These are phyloP conservation scores for Microctenopoma lineatum DNA, from an alignment of 2,797 vertebrate genomes.

Conservation along the genomic window DNA sequence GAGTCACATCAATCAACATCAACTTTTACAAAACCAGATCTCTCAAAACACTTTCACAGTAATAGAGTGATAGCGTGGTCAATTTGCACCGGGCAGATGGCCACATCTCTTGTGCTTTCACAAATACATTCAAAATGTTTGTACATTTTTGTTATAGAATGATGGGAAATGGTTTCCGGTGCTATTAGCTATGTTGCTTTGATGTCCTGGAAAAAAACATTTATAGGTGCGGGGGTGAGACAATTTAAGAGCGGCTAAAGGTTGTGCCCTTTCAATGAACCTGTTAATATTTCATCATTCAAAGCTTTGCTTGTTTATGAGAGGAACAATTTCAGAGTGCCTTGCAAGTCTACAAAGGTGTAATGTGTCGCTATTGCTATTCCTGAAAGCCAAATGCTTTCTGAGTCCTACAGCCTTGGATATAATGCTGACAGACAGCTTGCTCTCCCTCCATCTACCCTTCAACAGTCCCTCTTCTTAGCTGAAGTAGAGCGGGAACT, in stretches of 20 bases:
- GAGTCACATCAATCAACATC: constrained; percentile 8
- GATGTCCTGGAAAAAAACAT: constrained; percentile 17
- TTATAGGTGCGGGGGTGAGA: constrained; percentile 44
- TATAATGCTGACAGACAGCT: constrained; percentile 52
- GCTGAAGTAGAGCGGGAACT: constrained; percentile 41
- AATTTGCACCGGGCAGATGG: background rate
- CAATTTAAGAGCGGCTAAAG: constrained; percentile 43
- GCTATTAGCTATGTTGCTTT: constrained; percentile 14
- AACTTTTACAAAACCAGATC: constrained; percentile 10
- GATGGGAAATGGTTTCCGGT: background rate
- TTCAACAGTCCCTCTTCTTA: constrained; percentile 32
- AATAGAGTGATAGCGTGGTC: constrained; percentile 4
- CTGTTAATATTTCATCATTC: constrained; percentile 65
- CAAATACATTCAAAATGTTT: constrained; percentile 12
- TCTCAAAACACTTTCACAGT: constrained; percentile 6
- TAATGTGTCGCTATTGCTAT: constrained; percentile 70
- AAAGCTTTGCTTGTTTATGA: constrained; percentile 63
- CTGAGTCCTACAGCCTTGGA: constrained; percentile 44
- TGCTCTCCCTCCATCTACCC: constrained; percentile 30
- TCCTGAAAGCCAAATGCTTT: constrained; percentile 61
- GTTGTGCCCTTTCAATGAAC: constrained; percentile 61
- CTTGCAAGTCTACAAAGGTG: constrained; percentile 65
- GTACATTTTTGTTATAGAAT: background rate
- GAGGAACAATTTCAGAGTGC: constrained; percentile 67
- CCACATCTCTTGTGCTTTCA: constrained; percentile 22